These are phyloP conservation scores for Theretra japonica DNA, from an alignment of 2,888 invertebrate species.

Conservation along the genomic window DNA sequence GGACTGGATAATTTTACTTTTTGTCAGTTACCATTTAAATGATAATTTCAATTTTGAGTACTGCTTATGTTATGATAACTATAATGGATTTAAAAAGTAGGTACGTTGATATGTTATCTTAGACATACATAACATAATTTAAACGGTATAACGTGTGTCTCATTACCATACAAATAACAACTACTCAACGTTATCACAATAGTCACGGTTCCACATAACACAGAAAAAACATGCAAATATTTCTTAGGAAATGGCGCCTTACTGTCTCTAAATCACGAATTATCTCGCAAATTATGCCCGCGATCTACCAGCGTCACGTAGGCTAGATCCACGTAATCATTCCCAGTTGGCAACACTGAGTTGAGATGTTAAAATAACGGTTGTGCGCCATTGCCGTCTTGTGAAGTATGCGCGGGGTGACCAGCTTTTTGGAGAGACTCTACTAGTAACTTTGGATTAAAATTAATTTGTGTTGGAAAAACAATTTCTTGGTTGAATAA, in stretches of 20 bases:
- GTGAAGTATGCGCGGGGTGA: constrained; percentile 19
- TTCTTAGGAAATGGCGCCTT: constrained; percentile 10
- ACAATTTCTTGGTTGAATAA: not conserved
- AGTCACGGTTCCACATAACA: not conserved
- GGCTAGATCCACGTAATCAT: constrained; percentile 27
- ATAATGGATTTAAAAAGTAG: no score
- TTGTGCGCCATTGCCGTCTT: constrained; percentile 28
- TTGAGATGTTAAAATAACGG: constrained; percentile 56
- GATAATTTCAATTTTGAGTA: no score
- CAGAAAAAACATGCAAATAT: constrained; percentile 6
- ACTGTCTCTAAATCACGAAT: constrained; percentile 21
- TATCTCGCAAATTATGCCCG: constrained; percentile 28
- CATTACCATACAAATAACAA: not conserved
- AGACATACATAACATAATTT: no score
- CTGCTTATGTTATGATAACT: no score
- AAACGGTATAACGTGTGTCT: no score
- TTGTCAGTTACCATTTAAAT: no score
- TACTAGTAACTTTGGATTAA: not conserved
- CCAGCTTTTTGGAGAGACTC: not conserved
- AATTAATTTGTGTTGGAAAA: not conserved
- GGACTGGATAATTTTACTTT: no score
- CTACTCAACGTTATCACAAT: not conserved
- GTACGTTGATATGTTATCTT: no score
- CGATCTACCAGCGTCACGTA: constrained; percentile 51
- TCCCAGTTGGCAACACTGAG: constrained; percentile 29